Evolutionary conservation across 2,888 invertebrate genomes (phyloP).

Genomic region (Chironomus riparius): DNA sequence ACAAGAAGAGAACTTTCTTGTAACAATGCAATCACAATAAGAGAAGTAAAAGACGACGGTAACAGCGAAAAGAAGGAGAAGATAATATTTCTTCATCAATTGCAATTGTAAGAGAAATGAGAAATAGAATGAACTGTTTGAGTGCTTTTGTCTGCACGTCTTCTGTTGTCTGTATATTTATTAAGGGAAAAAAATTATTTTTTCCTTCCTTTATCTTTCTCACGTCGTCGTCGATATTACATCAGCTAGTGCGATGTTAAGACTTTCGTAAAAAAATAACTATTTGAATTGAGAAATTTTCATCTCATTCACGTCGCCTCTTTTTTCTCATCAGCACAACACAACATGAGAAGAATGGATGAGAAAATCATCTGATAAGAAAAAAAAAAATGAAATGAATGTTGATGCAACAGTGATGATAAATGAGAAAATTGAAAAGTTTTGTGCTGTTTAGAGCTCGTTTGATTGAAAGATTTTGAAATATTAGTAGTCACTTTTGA

Average conservation of each 20-base stretch:
- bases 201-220: not conserved
- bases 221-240: not conserved
- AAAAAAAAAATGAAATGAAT: not conserved
- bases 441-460: not conserved
- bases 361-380: not conserved
- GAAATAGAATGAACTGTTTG: not conserved
- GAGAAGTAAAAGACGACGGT: not conserved
- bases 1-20: not conserved
- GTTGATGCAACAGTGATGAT: not conserved
- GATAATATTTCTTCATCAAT: constrained; percentile 10
- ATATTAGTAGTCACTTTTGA: not conserved
- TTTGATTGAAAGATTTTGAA: not conserved
- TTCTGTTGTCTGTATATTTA: not conserved
- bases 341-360: not conserved
- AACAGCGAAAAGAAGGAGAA: not conserved
- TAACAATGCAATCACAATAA: not conserved
- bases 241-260: not conserved
- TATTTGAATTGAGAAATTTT: too few relatives aligned
- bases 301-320: too few relatives aligned
- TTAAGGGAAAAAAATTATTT: not conserved
- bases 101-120: not conserved
- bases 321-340: too few relatives aligned
- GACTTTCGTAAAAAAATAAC: too few relatives aligned
- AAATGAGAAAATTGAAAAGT: not conserved
- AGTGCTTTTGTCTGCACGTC: not conserved